phyloP scores from a whole-genome alignment of 2,797 vertebrate species.

The Mareca penelope region DNA sequence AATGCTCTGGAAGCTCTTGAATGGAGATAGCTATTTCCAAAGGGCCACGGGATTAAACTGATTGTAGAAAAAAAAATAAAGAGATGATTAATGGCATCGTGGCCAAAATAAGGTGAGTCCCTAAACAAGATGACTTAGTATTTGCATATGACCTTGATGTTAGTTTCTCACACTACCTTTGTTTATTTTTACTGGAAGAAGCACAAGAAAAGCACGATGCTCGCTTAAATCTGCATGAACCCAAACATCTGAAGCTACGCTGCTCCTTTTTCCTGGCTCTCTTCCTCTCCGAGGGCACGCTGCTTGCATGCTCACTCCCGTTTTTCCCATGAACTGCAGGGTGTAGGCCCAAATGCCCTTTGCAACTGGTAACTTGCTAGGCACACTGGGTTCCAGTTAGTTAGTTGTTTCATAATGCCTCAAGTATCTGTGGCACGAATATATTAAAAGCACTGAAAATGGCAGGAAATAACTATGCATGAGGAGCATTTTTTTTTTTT shows the following conservation, averaged over 20 bases:
- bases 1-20: conserved; percentile 29
- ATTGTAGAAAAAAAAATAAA: neutral
- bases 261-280: conserved; percentile 51
- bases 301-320: neutral
- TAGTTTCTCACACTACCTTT: conserved; percentile 57
- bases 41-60: neutral
- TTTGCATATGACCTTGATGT: neutral
- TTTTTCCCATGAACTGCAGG: conserved; percentile 57
- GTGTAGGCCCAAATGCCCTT: conserved; percentile 52
- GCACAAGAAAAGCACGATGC: conserved; percentile 49
- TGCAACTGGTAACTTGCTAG: conserved; percentile 24
- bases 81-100: neutral
- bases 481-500: neutral
- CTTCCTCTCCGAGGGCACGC: conserved; percentile 9
- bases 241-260: conserved; percentile 35
- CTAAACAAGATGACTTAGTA: neutral
- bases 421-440: conserved; percentile 3
- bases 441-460: neutral
- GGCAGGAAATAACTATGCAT: neutral
- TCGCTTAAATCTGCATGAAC: neutral
- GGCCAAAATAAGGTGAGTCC: neutral
- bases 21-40: neutral
- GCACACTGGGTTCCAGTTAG: conserved; percentile 24
- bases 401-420: neutral
- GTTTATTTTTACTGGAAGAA: conserved; percentile 60